Evolutionary conservation across 2,888 invertebrate genomes (phyloP), one percentile per base, ranked within the genome.

Genomic region (Hydroisotoma schaefferi): DNA sequence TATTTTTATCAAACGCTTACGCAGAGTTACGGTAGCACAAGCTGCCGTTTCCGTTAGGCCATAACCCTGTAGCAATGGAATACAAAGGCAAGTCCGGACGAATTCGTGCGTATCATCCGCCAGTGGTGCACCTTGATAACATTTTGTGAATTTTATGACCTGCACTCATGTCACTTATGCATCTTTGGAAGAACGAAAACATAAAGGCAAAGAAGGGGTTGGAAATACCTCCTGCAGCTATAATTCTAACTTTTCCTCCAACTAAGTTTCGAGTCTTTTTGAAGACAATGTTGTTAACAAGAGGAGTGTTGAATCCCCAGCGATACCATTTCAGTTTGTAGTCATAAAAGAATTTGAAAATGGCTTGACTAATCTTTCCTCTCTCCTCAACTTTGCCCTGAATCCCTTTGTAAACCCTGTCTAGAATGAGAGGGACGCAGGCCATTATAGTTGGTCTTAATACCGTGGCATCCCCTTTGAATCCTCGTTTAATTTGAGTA

Each of bases 21-120:
- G 52, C 18, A 43, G 52, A 22, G 54, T 53, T 22, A 52, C 29
- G 3, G 47, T 18, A 48, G 94, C 95, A 74, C 91, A 90, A 0
- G 95, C 94, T 70, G 90, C 89, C 18, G 95, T 94, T 83, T 98
- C 98, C 0, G 98, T 99, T 65, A 98, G 84, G 1, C 97, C 98
- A 79, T 97, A 98, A 54, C 95, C 97, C 75, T 92, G 91, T 60
- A 90, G 85, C 44, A 98, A 86, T 64, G 86, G 87, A 64, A 90
- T 87, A 78, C 94, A 94, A 68, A 98, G 82, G 76, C 94, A 94
- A 63, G 89, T 84, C 77, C 88, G 87, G 73, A 92, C 88, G 80
- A 94, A 94, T 75, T 88, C 84, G 77, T 97, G 95, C 12, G 97
- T 95, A 76, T 95, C 94, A 1, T 92, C 87, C 5, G 94, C 89